A percentile compares a stretch with the other conserved stretches of the same genome.
These are phyloP conservation scores for Mellivora capensis DNA, from an alignment of 2,113 vertebrate species.

Conservation along the genomic window DNA sequence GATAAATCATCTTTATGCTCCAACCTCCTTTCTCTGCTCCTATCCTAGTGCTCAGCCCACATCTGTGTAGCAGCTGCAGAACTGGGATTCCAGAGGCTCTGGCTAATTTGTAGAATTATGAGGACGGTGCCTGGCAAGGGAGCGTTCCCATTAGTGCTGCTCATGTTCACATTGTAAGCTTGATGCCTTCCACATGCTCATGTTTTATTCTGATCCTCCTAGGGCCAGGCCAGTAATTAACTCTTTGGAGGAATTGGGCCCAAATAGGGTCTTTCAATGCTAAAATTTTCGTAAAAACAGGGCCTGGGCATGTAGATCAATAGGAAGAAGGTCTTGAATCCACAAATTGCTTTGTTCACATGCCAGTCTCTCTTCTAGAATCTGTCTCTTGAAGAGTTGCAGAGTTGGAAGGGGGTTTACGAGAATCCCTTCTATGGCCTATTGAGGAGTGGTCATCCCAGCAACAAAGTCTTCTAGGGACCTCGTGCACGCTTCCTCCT, in stretches of 20 bases:
- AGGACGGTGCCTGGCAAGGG: conserved; percentile 80
- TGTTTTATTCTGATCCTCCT: conserved; percentile 67
- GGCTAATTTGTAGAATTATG: conserved; percentile 84
- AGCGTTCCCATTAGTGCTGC: conserved; percentile 80
- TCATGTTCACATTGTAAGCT: conserved; percentile 75
- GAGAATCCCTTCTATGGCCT: neutral
- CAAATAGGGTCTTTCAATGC: conserved; percentile 23
- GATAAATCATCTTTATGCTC: conserved; percentile 66
- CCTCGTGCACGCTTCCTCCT: too few relatives aligned
- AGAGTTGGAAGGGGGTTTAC: neutral
- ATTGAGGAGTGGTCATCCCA: neutral
- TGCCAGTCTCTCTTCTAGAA: neutral
- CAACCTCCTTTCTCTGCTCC: conserved; percentile 26
- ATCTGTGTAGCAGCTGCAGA: conserved; percentile 84
- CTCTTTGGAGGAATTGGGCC: conserved; percentile 69
- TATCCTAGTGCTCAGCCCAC: conserved; percentile 45
- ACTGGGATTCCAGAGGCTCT: conserved; percentile 79
- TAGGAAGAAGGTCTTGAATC: neutral
- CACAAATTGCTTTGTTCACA: neutral
- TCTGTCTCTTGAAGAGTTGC: neutral
- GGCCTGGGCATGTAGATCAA: neutral
- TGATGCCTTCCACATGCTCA: conserved; percentile 85
- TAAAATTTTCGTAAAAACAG: conserved; percentile 16
- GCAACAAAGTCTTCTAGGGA: neutral
- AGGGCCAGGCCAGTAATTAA: conserved; percentile 69